Percentiles rank a stretch among this genome's conserved stretches.
These are phyloP conservation scores for Hofmannophila pseudospretella DNA, from an alignment of 2,888 invertebrate species.

Conservation along the genomic window DNA sequence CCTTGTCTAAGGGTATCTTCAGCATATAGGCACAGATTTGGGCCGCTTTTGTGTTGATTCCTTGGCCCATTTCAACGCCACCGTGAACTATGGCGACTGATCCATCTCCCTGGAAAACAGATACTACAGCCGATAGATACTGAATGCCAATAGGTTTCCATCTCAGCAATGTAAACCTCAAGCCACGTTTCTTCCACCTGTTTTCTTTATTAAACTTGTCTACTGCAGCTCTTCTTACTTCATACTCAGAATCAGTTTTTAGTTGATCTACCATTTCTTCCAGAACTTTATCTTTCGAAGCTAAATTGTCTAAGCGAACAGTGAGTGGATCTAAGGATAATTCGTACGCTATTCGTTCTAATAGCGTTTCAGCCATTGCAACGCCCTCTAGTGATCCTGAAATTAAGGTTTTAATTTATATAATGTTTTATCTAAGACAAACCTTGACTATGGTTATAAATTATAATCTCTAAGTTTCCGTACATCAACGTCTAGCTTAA, in stretches of 20 bases:
- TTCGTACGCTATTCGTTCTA: constrained; percentile 78
- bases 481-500: too few species aligned
- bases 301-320: constrained; percentile 44
- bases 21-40: constrained; percentile 84
- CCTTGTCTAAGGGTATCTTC: constrained; percentile 78
- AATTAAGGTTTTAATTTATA: constrained; percentile 14
- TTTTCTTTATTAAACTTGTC: constrained; percentile 76
- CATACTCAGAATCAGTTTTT: constrained; percentile 55
- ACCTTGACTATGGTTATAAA: too few species aligned
- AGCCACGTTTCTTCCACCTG: constrained; percentile 83
- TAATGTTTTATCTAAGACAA: too few species aligned
- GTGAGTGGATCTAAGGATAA: constrained; percentile 72
- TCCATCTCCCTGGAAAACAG: constrained; percentile 81
- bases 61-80: constrained; percentile 85
- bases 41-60: constrained; percentile 84
- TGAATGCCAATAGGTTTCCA: constrained; percentile 75
- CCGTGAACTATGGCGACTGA: constrained; percentile 81
- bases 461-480: too few species aligned
- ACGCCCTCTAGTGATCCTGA: constrained; percentile 27
- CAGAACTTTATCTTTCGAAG: constrained; percentile 49
- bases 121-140: constrained; percentile 65
- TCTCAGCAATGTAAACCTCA: constrained; percentile 51
- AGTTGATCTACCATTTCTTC: constrained; percentile 58
- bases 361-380: constrained; percentile 61
- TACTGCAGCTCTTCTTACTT: constrained; percentile 50